Evolutionary conservation across 2,797 vertebrate genomes (phyloP).

Genomic region (Urosaurus nigricauda): DNA sequence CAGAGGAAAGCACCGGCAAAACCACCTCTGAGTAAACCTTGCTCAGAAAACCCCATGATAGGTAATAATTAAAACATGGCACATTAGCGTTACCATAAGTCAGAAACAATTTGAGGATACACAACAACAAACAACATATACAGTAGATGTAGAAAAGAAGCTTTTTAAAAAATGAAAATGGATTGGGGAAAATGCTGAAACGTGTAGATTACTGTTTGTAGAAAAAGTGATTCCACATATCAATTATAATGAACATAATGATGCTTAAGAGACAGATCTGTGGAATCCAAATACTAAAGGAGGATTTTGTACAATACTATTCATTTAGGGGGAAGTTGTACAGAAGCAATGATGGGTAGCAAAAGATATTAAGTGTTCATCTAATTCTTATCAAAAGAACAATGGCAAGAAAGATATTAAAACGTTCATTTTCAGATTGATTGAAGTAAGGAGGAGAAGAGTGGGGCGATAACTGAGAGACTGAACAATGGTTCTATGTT

Average conservation of each 20-base stretch:
- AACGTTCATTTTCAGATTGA: conserved; percentile 18
- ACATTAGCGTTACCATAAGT: too few relatives aligned
- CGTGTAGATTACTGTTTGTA: not conserved
- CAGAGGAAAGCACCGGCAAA: too few relatives aligned
- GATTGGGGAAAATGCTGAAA: not conserved
- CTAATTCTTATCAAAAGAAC: conserved; percentile 35
- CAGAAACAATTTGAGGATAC: too few relatives aligned
- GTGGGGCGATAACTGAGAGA: not conserved
- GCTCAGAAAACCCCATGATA: too few relatives aligned
- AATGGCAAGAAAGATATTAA: conserved; percentile 21
- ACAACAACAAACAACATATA: not conserved
- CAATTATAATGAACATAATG: not conserved
- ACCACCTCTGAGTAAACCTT: too few relatives aligned
- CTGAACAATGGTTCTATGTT: not conserved
- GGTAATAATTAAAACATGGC: too few relatives aligned
- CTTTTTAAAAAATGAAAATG: not conserved
- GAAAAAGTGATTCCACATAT: conserved; percentile 18
- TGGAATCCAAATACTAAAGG: not conserved
- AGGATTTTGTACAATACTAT: not conserved
- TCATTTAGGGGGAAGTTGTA: conserved; percentile 10
- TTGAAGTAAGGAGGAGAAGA: not conserved
- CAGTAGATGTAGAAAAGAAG: not conserved
- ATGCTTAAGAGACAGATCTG: not conserved
- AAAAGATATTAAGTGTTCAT: conserved; percentile 32
- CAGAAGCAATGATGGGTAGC: conserved; percentile 26